These are phyloP conservation scores for Paelopatides confundens DNA, from an alignment of 53 echinoderm and acorn worm species.

Conservation along the genomic window DNA sequence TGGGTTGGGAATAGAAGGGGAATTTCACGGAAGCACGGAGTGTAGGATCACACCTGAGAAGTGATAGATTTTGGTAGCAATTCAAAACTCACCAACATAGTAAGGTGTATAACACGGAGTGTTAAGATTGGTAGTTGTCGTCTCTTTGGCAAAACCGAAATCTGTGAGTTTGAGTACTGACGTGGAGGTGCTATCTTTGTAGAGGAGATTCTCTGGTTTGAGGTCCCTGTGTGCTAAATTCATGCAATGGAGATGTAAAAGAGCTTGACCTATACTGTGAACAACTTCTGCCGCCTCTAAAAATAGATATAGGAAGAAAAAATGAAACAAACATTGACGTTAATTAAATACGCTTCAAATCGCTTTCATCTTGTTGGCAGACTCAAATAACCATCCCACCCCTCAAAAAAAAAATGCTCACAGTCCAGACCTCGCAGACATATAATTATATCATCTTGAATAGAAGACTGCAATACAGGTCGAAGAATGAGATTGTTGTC, in stretches of 20 bases:
- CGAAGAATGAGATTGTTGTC: too few relatives aligned
- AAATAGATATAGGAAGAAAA: neutral
- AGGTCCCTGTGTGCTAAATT: slow-evolving; percentile 98
- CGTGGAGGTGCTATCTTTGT: slow-evolving; percentile 67
- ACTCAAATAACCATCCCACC: too few relatives aligned
- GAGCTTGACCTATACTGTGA: slow-evolving; percentile 84
- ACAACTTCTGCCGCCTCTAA: slow-evolving; percentile 97
- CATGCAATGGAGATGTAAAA: slow-evolving; percentile 87
- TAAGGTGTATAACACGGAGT: slow-evolving; percentile 99
- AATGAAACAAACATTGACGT: neutral
- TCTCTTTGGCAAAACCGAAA: slow-evolving; percentile 97
- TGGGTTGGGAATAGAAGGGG: neutral
- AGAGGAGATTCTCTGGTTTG: slow-evolving; percentile 95
- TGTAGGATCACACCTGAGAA: neutral
- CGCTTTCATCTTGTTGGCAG: too few relatives aligned
- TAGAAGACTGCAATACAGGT: too few relatives aligned
- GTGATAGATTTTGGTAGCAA: neutral
- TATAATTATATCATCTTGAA: too few relatives aligned
- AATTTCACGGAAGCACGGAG: neutral
- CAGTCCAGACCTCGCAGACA: too few relatives aligned
- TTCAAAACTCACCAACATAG: slow-evolving; percentile 92
- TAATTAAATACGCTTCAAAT: too few relatives aligned
- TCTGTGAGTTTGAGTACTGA: slow-evolving; percentile 94
- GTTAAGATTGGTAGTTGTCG: slow-evolving; percentile 90
- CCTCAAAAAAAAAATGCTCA: too few relatives aligned